phyloP scores from a whole-genome alignment of 2,113 vertebrate genomes.

The Tautogolabrus adspersus region DNA sequence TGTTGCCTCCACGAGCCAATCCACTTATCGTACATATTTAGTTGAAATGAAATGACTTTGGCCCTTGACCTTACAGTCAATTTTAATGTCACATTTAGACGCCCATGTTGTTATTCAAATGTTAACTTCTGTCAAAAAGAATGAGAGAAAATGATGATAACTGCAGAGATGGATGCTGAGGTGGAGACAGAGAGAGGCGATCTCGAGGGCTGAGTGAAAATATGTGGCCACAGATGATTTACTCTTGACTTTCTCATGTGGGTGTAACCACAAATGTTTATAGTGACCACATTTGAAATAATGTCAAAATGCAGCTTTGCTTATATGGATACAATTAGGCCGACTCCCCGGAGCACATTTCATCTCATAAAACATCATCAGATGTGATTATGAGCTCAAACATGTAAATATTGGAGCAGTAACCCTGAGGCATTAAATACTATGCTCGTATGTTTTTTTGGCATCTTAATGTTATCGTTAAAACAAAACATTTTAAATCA shows the following conservation, averaged over 20 bases:
- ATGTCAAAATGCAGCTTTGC: conserved; percentile 44
- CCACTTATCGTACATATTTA: background rate
- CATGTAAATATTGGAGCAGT: conserved; percentile 20
- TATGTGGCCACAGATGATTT: conserved; percentile 20
- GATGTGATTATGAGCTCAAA: conserved; percentile 32
- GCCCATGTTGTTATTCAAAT: background rate
- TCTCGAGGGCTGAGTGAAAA: conserved; percentile 3
- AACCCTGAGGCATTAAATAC: conserved; percentile 9
- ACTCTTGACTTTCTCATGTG: conserved; percentile 35
- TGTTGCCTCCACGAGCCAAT: background rate
- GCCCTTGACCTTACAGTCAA: background rate
- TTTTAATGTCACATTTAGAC: background rate
- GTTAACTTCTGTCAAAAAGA: background rate
- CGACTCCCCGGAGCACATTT: conserved; percentile 38
- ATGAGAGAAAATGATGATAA: background rate
- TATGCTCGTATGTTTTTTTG: conserved; percentile 4
- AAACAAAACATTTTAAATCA: conserved; percentile 20
- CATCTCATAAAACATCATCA: conserved; percentile 31
- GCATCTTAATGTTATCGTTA: conserved; percentile 29
- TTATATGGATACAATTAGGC: conserved; percentile 54
- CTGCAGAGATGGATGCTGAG: conserved; percentile 2
- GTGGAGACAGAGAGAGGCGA: background rate
- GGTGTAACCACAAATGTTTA: conserved; percentile 68
- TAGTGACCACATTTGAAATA: conserved; percentile 61
- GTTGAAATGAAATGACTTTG: background rate